Base-by-base conservation (phyloP, 2,797 vertebrate species). In the Schizothorax lantsangensis region DNA sequence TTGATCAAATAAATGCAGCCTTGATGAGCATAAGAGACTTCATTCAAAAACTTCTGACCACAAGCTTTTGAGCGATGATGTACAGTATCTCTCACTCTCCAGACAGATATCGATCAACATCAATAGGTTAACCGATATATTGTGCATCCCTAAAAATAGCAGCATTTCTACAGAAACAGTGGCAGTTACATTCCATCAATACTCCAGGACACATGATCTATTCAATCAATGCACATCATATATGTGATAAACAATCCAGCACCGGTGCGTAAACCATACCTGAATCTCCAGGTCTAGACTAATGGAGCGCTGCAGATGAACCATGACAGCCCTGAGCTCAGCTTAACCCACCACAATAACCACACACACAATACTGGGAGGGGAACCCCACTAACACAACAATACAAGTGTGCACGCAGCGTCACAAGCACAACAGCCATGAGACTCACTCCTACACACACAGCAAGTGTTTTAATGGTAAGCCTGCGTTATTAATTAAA, bases 341-440 rank as follows among this genome's bases (percentile, higher is more conserved):
- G 79, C 17, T 82, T 68, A 71, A 82, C 69, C 77, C 75, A 23
- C 6, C 21, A 75, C 43, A 80, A 66, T 84, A 84, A 52, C 47
- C 88, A 78, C 15, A 49, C 38, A 68, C 84, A 91, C 89, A 91
- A 90, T 90, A 80, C 9, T 69, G 78, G 78, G 81, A 64, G 86
- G 79, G 73, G 86, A 90, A 89, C 84, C 47, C 23, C 52, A 62
- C 45, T 30, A 79, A 72, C 36, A 45, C 47, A 45, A 69, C 80
- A 84, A 82, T 73, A 79, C 64, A 77, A 69, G 59, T 33, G 80
- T 36, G 64, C 84, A 80, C 40, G 62, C 72, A 75, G 73, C 72
- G 81, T 73, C 86, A 87, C 66, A 84, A 77, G 21, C 77, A 52
- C n/a, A 57, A 69, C 59, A 77, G 71, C 79, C 79, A 43, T 45